These are phyloP conservation scores for Wiebesia pumilae DNA, from an alignment of 1,140 invertebrate species.

Conservation along the genomic window DNA sequence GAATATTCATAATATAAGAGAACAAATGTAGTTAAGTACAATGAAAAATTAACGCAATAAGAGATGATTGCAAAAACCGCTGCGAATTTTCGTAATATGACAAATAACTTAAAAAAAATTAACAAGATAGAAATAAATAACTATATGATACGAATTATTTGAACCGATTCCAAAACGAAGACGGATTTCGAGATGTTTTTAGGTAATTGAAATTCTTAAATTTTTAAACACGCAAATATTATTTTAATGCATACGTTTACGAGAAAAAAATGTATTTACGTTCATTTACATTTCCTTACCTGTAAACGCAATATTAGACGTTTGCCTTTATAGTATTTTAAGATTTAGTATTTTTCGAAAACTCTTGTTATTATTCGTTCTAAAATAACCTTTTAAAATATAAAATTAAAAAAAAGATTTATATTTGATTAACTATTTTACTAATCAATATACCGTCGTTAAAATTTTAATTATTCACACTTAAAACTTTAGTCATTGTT, in stretches of 20 bases:
- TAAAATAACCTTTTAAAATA: background rate
- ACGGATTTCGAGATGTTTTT: no score
- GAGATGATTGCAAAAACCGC: background rate
- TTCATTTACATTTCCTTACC: background rate
- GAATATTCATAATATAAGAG: background rate
- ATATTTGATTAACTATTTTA: background rate
- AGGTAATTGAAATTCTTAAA: background rate
- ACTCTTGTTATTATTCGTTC: background rate
- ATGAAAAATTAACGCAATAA: background rate
- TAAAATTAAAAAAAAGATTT: background rate
- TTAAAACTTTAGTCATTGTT: background rate
- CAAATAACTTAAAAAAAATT: background rate
- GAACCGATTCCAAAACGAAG: no score
- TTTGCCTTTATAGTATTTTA: background rate
- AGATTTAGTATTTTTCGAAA: background rate
- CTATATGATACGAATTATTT: background rate
- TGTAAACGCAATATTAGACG: background rate
- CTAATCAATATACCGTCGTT: background rate
- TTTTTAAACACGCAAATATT: background rate
- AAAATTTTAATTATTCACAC: background rate
- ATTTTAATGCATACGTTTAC: background rate
- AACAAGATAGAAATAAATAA: background rate
- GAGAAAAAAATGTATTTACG: background rate
- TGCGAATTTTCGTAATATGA: background rate
- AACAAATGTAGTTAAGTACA: background rate